Base-by-base conservation (phyloP, 2,113 vertebrate species). In the Ochotona princeps region DNA sequence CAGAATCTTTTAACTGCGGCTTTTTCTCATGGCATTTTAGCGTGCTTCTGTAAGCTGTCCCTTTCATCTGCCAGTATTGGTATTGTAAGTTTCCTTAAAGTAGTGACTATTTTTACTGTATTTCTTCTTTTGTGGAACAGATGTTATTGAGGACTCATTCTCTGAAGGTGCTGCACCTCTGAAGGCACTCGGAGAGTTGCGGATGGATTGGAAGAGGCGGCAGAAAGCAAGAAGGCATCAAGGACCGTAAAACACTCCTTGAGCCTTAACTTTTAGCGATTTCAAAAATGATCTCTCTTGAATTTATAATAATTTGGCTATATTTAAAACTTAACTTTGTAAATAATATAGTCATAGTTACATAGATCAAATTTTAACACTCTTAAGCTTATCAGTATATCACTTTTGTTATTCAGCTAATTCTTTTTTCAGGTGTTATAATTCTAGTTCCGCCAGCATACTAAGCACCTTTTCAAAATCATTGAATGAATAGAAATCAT, bases 281-380 rank as follows among this genome's bases (percentile, higher is more conserved):
- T 87, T 87, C 26, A 63, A 87, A 80, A 76, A 66, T 87, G 26
- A 83, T 49, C 47, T n/a, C 3, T 75, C n/a, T 87, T 87, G 87
- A 14, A 83, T 75, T 75, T 38, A 44, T 83, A 83, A 65, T 75
- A 87, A 4, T 73, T 83, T 66, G 65, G n/a, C 51, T 91, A 10
- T 18, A 69, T 86, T 89, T 92, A 49, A 78, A 92, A 57, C 21
- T 89, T 84, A 91, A 78, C 26, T 90, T 92, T 93, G 88, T 60
- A 92, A 57, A 47, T 83, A 82, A 30, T n/a, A 20, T 57, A 49
- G 60, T 30, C 49, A 93, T 82, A 65, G 73, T 78, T 57, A 74
- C 57, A 13, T 4, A 83, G 38, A 82, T 21, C n/a, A 65, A 32
- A 83, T 61, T 32, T 88, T 85, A 78, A 81, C 2, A n/a, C 72